Base-by-base conservation (phyloP, 1,140 invertebrate genomes). In the Heliconius eleuchia region DNA sequence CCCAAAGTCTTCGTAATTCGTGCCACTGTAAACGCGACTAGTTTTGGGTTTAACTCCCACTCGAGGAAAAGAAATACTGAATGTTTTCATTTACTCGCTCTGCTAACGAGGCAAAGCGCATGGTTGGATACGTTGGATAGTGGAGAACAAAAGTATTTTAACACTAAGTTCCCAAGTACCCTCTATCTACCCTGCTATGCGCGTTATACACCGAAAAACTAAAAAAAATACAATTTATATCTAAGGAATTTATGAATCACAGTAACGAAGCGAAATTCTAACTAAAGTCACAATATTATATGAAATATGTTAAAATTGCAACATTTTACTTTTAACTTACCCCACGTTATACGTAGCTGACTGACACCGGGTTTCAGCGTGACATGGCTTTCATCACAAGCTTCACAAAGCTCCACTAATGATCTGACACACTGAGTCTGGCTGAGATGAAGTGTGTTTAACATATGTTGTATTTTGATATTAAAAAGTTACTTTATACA, bases 331-430 rank as follows among this genome's bases (percentile, higher is more conserved):
- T 66, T 30, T 13, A 66, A 5, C 19, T 7, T 57, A 27, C 60
- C 9, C 6, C n/a, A n/a, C 9, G 27, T 27, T 30, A 19, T 52
- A 52, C 9, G 27, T 16, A 16, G 55, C 55, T 57, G 60, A 66
- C 60, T 66, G 60, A 66, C 60, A 27, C 23, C 23, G 60, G n/a
- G 60, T 23, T 66, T 27, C 27, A 66, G 60, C 23, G 11, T 23
- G 60, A 66, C n/a, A n/a, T 57, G 4, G 60, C 60, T 66, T 66
- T 66, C 60, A 66, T 66, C 60, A 66, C 60, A 9, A 66, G 60
- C 60, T 16, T 27, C 13, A 66, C 60, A 66, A 66, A 66, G 60
- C 60, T 18, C 1, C 60, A 66, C 60, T 66, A 66, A 66, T 66
- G 60, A 66, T 66, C 60, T 66, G 60, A 66, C 60, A 66, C 60